Evolutionary conservation across 2,888 invertebrate species (phyloP), one percentile per base, ranked within the genome.

Genomic region (Bugula neritina): DNA sequence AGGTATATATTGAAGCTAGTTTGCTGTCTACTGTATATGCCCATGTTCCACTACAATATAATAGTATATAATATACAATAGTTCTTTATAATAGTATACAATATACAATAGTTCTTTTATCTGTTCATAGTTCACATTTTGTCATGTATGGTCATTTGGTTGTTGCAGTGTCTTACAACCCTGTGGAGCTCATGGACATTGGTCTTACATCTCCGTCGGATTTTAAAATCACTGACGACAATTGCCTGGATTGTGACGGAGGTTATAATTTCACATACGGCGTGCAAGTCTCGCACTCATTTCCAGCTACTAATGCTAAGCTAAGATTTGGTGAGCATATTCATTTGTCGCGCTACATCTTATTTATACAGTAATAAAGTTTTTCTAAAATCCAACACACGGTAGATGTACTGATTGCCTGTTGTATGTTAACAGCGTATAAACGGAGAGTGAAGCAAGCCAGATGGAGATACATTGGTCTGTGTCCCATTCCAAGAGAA

Each of bases 221-320:
- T 5, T 63, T 63, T 63, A 27, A 31, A 10, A 63, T 63, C 34
- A 31, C 21, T 29, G 63, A 63, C 25, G 2, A 3, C 10, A 63
- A 27, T 10, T 63, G 63, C 31, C 27, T 63, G 5, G 63, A 63
- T 5, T 63, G 63, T 63, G 63, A 63, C 2, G 63, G 63, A 13
- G n/a, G 5, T 1, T 63, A 5, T 27, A 63, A 63, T 31, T 63
- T 23, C n/a, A 63, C 63, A 25, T 63, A 63, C 63, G 63, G 25
- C 13, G 63, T 63, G 17, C 63, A 63, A n/a, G 63, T 63, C 29
- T 63, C 63, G n/a, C 27, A 25, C 34, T 29, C 29, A 25, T 63
- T 63, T 31, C 63, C 63, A 25, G 63, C 25, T 10, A 63, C 63
- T n/a, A 63, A 63, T 31, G 63, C 63, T 31, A 63, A 63, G 5